phyloP scores from a whole-genome alignment of 2,113 vertebrate genomes.

The Halcyon senegalensis region DNA sequence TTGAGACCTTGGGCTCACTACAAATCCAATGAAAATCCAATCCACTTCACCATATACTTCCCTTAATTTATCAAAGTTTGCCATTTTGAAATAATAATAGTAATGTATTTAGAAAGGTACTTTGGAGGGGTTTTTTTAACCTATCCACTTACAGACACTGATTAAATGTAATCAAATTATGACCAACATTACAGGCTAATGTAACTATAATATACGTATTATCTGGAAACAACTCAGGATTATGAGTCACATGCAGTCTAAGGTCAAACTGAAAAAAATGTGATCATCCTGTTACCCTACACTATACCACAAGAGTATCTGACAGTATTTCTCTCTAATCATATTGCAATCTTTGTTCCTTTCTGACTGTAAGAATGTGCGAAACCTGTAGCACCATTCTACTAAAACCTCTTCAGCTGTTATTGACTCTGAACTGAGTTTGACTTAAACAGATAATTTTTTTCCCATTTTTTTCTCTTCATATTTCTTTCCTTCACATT shows the following conservation, averaged over 20 bases:
- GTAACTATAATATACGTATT: not conserved
- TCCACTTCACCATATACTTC: not conserved
- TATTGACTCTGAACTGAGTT: not conserved
- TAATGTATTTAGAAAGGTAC: not conserved
- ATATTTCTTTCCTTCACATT: not conserved
- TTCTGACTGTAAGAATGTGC: not conserved
- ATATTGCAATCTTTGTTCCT: not conserved
- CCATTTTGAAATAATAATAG: not conserved
- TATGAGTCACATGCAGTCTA: not conserved
- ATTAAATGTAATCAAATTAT: not conserved
- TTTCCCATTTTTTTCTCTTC: not conserved
- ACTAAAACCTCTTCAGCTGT: not conserved
- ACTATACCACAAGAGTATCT: not conserved
- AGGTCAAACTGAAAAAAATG: not conserved
- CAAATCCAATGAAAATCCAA: not conserved
- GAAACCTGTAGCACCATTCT: not conserved
- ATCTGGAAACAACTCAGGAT: not conserved
- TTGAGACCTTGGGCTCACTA: not conserved
- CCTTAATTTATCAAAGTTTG: conserved; percentile 2
- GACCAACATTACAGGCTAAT: not conserved
- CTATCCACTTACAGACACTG: not conserved
- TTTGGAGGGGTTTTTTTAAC: not conserved
- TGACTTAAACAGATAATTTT: not conserved
- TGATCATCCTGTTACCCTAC: not conserved
- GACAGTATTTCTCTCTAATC: not conserved